Evolutionary conservation across 2,797 vertebrate species (phyloP), one percentile per base, ranked within the genome.

Genomic region (Borostomias antarcticus): DNA sequence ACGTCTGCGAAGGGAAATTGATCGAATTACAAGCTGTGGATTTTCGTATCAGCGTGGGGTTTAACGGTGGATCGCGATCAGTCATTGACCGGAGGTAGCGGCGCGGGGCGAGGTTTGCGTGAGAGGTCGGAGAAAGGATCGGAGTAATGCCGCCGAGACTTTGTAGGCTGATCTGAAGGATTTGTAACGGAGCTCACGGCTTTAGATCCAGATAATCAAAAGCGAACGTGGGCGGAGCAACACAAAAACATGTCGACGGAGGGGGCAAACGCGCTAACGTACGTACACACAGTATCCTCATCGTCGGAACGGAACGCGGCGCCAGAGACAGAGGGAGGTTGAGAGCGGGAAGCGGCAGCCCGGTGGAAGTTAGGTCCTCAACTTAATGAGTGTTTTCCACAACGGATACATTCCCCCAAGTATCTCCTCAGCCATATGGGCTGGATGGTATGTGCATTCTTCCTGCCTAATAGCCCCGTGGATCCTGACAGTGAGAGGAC

Each of bases 401-500:
- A 54, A 56, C 50, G 48, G 61, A 73, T 54, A 70, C 25, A 70
- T 73, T 23, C 54, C 69, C 54, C 62, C 2, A 65, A 76, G 61
- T 77, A 71, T 69, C 70, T 70, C 2, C 72, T 78, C 33, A 66
- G 72, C 10, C 47, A 48, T 6, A 19, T 19, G 47, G 8, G 47
- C 19, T 21, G 8, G 6, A 43, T 48, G 48, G 40, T 61, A 74
- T 80, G 82, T 64, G 40, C 68, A 66, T 78, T 26, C 54, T 67
- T 32, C 75, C 73, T 77, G 76, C 66, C 69, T 78, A 82, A 83
- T 60, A 33, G 72, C 68, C 75, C 80, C 82, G 76, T 73, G 72
- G 50, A 47, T 70, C 61, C 59, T 77, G 71, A 82, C 75, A 77
- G 68, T 68, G 70, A 78, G 75, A 75, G 56, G 72, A 54, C 70